These are phyloP conservation scores for Salminus brasiliensis DNA, from an alignment of 2,113 vertebrate genomes.

Conservation along the genomic window DNA sequence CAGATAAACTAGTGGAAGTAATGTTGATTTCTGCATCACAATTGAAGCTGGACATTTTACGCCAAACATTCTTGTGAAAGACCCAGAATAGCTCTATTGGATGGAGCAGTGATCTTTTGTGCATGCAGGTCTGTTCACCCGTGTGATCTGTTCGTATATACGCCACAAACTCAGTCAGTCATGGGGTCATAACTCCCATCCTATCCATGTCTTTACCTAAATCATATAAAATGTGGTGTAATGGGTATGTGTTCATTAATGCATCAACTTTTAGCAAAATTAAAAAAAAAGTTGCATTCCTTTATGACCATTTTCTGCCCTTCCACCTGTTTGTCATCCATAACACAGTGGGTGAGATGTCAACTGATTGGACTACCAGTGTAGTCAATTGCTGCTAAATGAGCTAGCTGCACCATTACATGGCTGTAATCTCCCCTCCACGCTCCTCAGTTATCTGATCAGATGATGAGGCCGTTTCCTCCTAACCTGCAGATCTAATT, in stretches of 20 bases:
- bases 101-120: no score
- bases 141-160: no score
- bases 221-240: background rate
- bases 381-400: conserved; percentile 40
- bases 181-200: no score
- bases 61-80: no score
- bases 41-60: no score
- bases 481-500: conserved; percentile 48
- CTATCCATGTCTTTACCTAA: background rate
- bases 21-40: no score
- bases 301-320: conserved; percentile 8
- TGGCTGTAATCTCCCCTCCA: conserved; percentile 40
- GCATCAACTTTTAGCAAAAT: background rate
- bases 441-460: conserved; percentile 50
- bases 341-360: conserved; percentile 29
- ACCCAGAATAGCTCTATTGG: no score
- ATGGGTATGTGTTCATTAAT: background rate
- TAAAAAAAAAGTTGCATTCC: background rate
- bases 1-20: no score
- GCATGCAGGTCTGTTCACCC: no score
- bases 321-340: conserved; percentile 12
- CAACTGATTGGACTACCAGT: conserved; percentile 29
- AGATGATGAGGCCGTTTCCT: conserved; percentile 47
- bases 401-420: conserved; percentile 41
- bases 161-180: no score